Evolutionary conservation across 2,888 invertebrate genomes (phyloP), one percentile per base, ranked within the genome.

Genomic region (Frankliniella intonsa): DNA sequence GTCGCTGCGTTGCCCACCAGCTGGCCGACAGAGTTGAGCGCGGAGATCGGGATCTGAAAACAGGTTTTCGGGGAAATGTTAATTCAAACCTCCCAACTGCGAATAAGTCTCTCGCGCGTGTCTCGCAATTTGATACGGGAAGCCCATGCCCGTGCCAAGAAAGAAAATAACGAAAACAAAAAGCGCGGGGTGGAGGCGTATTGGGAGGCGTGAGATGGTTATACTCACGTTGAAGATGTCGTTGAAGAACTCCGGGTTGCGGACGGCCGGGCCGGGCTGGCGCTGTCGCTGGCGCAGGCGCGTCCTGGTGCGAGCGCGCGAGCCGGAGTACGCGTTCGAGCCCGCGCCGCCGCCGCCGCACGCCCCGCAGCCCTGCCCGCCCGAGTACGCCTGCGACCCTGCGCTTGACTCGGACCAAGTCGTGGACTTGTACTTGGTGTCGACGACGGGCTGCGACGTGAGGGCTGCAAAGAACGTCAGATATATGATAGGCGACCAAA

Each of bases 141-240:
- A 38, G 38, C 38, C 38, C 38, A 38, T 3, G 38, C 38, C 38
- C 3, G 38, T 2, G 38, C 3, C 38, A 2, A n/a, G n/a, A n/a
- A 5, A 55, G 12, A 55, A 9, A 55, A 55, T 17, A 11, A 55
- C 55, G 17, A 55, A 14, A 55, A 7, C 55, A 55, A 55, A 2
- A 7, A 2, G 55, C 2, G 8, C 55, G 55, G 14, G n/a, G n/a
- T n/a, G n/a, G n/a, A n/a, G n/a, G n/a, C n/a, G n/a, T n/a, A n/a
- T n/a, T n/a, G n/a, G n/a, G 38, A 38, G 38, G 38, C 2, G 38
- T 38, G 38, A 38, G 3, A 5, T 38, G 38, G 38, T 5, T 38
- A 38, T 22, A 9, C 69, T 76, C 69, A 76, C 69, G 69, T 76
- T 76, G 69, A 76, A 76, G 69, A 76, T 76, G 69, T 76, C 69